These are phyloP conservation scores for Strigamia crassipes DNA, from an alignment of 2,888 invertebrate genomes.

Conservation along the genomic window DNA sequence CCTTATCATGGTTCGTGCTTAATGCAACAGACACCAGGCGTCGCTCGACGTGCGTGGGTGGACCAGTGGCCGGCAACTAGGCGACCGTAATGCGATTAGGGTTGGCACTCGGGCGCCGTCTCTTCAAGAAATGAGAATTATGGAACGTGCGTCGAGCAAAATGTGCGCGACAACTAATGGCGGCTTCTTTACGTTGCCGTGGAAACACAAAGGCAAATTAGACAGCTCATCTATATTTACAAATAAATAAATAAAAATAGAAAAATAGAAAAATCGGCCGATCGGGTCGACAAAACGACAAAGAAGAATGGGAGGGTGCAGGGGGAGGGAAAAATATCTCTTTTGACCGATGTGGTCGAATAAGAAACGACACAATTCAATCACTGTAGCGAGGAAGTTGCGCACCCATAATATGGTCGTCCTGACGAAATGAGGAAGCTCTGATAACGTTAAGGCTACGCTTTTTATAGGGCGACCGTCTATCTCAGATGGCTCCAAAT, in stretches of 20 bases:
- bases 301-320: background rate
- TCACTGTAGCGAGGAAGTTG: background rate
- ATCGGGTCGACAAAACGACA: background rate
- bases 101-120: conserved; percentile 12
- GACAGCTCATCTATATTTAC: background rate
- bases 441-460: background rate
- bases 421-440: background rate
- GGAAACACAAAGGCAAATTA: background rate
- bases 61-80: conserved; percentile 22
- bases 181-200: background rate
- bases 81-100: conserved; percentile 33
- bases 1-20: background rate
- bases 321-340: background rate
- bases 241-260: background rate
- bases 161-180: background rate
- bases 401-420: background rate
- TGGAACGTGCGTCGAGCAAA: background rate
- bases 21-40: conserved; percentile 33
- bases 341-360: background rate
- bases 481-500: background rate
- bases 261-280: too few relatives aligned
- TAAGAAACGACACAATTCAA: background rate
- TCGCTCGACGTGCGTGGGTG: conserved; percentile 15
- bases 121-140: conserved; percentile 7
- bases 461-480: background rate